These are phyloP conservation scores for Ceramica pisi DNA, from an alignment of 2,888 invertebrate species.

Conservation along the genomic window DNA sequence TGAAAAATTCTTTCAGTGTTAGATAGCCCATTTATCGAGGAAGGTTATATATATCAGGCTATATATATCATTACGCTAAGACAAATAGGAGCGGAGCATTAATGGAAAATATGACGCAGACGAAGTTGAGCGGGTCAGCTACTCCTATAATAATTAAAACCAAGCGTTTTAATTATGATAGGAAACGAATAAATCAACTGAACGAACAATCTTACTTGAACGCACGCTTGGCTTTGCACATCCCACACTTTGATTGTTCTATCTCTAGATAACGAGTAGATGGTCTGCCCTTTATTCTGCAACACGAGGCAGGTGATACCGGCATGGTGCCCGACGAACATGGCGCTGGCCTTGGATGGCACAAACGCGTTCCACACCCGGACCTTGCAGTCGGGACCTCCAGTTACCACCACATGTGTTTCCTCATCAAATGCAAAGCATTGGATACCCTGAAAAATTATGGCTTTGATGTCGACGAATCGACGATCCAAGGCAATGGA, in stretches of 20 bases:
- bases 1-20: too few species aligned
- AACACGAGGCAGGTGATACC: constrained; percentile 93
- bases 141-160: not conserved
- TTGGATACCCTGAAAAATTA: constrained; percentile 88
- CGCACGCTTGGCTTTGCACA: constrained; percentile 91
- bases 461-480: not conserved
- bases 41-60: too few species aligned
- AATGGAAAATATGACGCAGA: too few species aligned
- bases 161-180: too few species aligned
- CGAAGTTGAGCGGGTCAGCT: too few species aligned
- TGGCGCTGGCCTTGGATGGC: constrained; percentile 91
- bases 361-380: constrained; percentile 96
- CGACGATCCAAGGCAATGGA: not conserved
- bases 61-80: too few species aligned
- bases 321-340: constrained; percentile 93
- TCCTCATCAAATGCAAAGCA: constrained; percentile 92
- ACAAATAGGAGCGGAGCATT: too few species aligned
- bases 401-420: constrained; percentile 92
- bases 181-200: not conserved
- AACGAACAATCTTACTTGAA: constrained; percentile 88
- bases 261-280: constrained; percentile 94
- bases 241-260: constrained; percentile 95
- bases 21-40: too few species aligned
- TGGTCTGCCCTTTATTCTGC: constrained; percentile 92
- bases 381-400: constrained; percentile 94